Percentiles rank a stretch among this genome's conserved stretches.
Evolutionary conservation across 2,888 invertebrate species (phyloP).

Genomic region (Griposia aprilina): DNA sequence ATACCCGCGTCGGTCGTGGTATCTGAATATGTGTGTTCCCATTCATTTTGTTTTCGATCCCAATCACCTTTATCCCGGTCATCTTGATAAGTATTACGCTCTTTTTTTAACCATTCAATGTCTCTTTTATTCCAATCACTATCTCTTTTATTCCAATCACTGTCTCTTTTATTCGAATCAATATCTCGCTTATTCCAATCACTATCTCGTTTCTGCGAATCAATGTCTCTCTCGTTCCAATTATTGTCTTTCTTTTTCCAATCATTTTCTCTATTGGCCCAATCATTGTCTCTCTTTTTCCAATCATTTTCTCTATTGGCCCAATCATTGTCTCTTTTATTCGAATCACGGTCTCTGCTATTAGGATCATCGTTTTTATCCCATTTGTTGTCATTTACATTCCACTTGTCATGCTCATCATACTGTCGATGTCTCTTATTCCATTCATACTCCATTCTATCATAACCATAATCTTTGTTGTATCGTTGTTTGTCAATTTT

Average conservation of each 20-base stretch:
- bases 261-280: neutral
- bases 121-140: neutral
- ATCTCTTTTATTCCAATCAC: neutral
- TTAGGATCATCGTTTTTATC: neutral
- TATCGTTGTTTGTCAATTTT: neutral
- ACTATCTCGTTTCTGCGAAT: neutral
- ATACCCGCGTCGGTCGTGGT: neutral
- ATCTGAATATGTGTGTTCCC: neutral
- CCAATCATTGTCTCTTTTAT: neutral
- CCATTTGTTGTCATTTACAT: constrained; percentile 2
- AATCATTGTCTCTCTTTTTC: neutral
- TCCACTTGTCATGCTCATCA: neutral
- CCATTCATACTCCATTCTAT: constrained; percentile 28
- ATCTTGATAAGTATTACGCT: neutral
- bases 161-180: neutral
- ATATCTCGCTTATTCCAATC: neutral
- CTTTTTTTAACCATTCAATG: neutral
- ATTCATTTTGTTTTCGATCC: neutral
- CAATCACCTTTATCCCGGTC: constrained; percentile 11
- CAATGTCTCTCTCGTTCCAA: neutral
- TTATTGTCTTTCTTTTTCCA: neutral
- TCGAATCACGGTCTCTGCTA: neutral
- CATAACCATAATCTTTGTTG: neutral
- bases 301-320: neutral
- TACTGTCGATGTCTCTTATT: constrained; percentile 30